Base-by-base conservation (phyloP, 2,888 invertebrate genomes). In the Chromoteleia sp. region DNA sequence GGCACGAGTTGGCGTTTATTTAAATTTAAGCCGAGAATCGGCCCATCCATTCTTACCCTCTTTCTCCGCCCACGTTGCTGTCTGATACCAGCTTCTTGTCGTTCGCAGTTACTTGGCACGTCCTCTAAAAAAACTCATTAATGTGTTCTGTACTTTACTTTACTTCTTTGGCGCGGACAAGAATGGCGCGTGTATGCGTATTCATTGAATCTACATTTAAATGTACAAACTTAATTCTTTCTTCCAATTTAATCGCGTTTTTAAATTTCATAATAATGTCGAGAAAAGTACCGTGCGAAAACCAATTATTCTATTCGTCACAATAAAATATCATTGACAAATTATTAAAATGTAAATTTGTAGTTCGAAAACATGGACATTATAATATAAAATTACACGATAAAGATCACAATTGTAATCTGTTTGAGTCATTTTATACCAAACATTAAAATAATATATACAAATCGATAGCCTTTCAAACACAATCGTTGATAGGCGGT, bases 71-170 rank as follows among this genome's bases (percentile, higher is more conserved):
- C 61, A 33, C 48, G 63, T 63, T 61, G 68, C 70, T 75, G 85
- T 89, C 88, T 89, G 89, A 89, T 88, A 88, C 87, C 84, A 73
- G 84, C 82, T 87, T 88, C 86, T 86, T 85, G 88, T 88, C 88
- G 88, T 88, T 89, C 87, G 87, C 86, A 85, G 85, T 86, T 86
- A 84, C 87, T 87, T 85, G 86, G 87, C 88, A 89, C 88, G 88
- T 89, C 86, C 87, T 85, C 87, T 87, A 89, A 91, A 91, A 91
- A 91, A 91, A 68, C 90, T 91, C 91, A 91, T 91, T 91, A 91
- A 91, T 89, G 89, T 87, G 88, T 88, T 88, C 86, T 85, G 82
- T 71, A 33, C 65, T 80, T 61, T 75, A 68, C 61, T 75, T 74
- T 81, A 65, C 73, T 58, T 73, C 61, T 56, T 48, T 36, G 10